These are phyloP conservation scores for Aphelenchoides fujianensis DNA, from an alignment of 1,140 invertebrate genomes.

Conservation along the genomic window DNA sequence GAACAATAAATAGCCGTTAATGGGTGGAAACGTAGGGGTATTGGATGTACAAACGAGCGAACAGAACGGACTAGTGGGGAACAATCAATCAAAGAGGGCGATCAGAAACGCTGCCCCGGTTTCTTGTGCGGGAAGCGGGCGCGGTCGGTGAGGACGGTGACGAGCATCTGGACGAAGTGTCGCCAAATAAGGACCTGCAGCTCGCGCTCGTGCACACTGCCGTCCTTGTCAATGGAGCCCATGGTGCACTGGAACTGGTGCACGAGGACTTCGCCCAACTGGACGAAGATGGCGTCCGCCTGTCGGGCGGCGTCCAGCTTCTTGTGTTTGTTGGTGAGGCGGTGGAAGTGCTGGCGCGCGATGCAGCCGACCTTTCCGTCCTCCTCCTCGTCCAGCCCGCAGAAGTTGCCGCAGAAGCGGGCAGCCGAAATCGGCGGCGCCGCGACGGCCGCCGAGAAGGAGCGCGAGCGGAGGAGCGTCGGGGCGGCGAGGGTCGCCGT, in stretches of 20 bases:
- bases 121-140: conserved; percentile 28
- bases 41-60: no score
- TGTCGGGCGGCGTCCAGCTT: no score
- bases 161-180: conserved; percentile 54
- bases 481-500: conserved; percentile 6
- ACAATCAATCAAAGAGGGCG: no score
- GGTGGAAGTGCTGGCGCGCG: no score
- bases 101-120: background rate
- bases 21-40: no score
- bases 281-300: conserved; percentile 34
- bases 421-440: conserved; percentile 19
- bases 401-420: conserved; percentile 11
- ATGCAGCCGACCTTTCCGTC: no score
- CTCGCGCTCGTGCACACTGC: conserved; percentile 56
- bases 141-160: conserved; percentile 40
- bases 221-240: conserved; percentile 32
- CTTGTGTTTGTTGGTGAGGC: no score
- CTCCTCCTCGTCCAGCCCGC: background rate
- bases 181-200: conserved; percentile 51
- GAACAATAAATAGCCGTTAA: no score
- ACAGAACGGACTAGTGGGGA: no score
- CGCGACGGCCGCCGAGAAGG: conserved; percentile 32
- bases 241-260: conserved; percentile 53
- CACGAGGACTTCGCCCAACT: conserved; percentile 49
- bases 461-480: conserved; percentile 28